A percentile compares a stretch with the other conserved stretches of the same genome.
phyloP scores from a whole-genome alignment of 1,140 invertebrate species.

The Trypoxylus dichotomus region DNA sequence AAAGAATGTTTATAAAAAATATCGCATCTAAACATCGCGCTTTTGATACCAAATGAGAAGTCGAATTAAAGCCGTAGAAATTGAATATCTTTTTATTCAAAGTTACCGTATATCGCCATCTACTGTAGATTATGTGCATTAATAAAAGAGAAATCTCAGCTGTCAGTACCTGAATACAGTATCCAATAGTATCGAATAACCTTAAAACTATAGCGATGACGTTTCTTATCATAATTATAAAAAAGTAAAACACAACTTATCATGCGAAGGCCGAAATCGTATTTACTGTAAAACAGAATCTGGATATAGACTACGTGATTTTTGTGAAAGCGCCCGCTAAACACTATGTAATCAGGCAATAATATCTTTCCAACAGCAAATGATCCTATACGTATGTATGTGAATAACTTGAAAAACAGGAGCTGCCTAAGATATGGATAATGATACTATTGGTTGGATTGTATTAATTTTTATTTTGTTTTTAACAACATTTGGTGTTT shows the following conservation, averaged over 20 bases:
- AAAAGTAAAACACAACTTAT: conserved; percentile 24
- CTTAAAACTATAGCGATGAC: conserved; percentile 29
- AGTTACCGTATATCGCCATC: not conserved
- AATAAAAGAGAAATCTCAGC: not conserved
- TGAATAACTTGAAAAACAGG: not conserved
- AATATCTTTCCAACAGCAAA: not conserved
- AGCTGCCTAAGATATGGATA: conserved; percentile 36
- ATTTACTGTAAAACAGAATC: not conserved
- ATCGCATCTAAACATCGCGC: not conserved
- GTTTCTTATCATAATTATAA: conserved; percentile 30
- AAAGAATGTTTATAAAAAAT: not conserved
- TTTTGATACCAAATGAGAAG: not conserved
- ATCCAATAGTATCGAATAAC: not conserved
- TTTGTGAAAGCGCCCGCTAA: too few species aligned
- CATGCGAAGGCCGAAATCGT: not conserved
- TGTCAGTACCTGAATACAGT: not conserved
- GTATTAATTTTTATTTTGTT: conserved; percentile 45
- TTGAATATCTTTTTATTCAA: not conserved
- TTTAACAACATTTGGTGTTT: conserved; percentile 46
- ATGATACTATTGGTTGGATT: conserved; percentile 43
- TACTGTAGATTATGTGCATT: not conserved
- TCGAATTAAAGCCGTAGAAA: not conserved
- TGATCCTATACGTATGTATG: not conserved
- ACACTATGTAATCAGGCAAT: not conserved
- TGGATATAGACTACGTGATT: not conserved